Conservation (phyloP, 1,140 invertebrate genomes). For the Armadillidium nasatum region DNA sequence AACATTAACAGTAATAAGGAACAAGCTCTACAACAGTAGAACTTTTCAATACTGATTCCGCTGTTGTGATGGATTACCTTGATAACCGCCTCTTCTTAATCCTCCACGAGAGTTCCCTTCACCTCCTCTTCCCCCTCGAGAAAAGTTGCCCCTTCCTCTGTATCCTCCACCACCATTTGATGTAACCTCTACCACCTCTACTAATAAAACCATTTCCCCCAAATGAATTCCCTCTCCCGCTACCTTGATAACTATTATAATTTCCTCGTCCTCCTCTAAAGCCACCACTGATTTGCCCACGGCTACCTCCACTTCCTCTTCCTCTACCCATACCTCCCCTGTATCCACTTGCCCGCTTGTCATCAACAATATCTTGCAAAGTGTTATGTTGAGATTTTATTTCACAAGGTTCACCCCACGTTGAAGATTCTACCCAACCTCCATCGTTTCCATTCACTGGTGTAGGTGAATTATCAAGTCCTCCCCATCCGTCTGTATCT, state of each 20-base stretch:
- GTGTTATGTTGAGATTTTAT: neutral
- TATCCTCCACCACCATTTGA: neutral
- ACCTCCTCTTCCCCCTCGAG: neutral
- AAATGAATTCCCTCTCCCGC: neutral
- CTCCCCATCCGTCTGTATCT: neutral
- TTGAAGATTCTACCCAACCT: neutral
- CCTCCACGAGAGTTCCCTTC: neutral
- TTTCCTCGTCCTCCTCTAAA: neutral
- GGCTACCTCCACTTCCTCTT: neutral
- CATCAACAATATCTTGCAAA: neutral
- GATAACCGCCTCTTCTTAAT: neutral
- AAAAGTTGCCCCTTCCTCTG: neutral
- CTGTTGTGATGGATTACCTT: neutral
- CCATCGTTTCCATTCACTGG: neutral
- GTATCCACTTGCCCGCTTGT: neutral
- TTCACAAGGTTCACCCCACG: neutral
- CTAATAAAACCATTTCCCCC: neutral
- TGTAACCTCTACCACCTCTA: neutral
- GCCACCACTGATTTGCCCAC: neutral
- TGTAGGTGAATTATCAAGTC: neutral
- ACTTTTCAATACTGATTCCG: neutral
- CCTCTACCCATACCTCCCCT: neutral
- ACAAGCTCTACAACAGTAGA: neutral
- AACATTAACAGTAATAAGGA: too few relatives aligned
- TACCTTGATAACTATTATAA: conserved; percentile 1